These are phyloP conservation scores for Cranoglanis bouderius DNA, from an alignment of 2,113 vertebrate genomes.

Conservation along the genomic window DNA sequence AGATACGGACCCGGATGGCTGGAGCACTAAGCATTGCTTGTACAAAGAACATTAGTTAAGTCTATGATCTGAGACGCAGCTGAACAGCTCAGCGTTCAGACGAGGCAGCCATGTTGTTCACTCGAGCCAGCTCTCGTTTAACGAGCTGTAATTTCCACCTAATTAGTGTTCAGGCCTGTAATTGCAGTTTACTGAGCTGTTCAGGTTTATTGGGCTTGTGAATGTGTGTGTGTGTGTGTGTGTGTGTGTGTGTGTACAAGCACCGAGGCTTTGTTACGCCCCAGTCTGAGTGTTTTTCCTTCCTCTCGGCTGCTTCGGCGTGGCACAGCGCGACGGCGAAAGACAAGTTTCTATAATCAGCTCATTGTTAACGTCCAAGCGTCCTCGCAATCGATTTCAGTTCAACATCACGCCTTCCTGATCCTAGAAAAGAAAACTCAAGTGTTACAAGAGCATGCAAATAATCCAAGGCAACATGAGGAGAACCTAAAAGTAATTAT, in stretches of 20 bases:
- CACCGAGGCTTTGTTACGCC: conserved; percentile 21
- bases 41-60: not conserved
- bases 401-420: not conserved
- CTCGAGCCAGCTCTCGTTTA: conserved; percentile 61
- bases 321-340: not conserved
- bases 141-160: conserved; percentile 78
- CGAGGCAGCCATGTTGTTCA: conserved; percentile 45
- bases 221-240: conserved; percentile 43
- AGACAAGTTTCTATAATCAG: conserved; percentile 16
- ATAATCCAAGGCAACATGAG: too few relatives aligned
- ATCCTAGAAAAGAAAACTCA: not conserved
- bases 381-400: not conserved
- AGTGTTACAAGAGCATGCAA: not conserved
- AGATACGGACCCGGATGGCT: not conserved
- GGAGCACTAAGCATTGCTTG: not conserved
- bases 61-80: not conserved
- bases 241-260: not conserved
- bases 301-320: conserved; percentile 41
- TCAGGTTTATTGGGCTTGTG: conserved; percentile 69
- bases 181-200: conserved; percentile 78
- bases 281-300: conserved; percentile 11
- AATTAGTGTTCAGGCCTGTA: conserved; percentile 81
- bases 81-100: not conserved
- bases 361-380: not conserved
- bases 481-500: not conserved